These are phyloP conservation scores for Heloderma charlesbogerti DNA, from an alignment of 2,113 vertebrate genomes.

Conservation along the genomic window DNA sequence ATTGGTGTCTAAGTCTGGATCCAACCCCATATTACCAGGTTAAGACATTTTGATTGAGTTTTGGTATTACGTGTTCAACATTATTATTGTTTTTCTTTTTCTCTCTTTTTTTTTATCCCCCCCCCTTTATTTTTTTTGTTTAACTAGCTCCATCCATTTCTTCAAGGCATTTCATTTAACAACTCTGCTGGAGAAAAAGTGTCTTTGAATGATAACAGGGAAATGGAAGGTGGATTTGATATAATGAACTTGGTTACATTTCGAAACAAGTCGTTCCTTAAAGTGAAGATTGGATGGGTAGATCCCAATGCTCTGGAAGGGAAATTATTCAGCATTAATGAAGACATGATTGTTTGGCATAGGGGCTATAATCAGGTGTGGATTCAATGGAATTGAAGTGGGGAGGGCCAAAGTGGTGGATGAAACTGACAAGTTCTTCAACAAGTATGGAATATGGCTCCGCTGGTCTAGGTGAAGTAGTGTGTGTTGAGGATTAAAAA, in stretches of 20 bases:
- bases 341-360: neutral
- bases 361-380: neutral
- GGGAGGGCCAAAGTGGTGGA: too few relatives aligned
- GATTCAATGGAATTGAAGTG: neutral
- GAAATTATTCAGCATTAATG: neutral
- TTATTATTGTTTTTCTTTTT: too few relatives aligned
- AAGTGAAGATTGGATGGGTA: neutral
- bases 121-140: too few relatives aligned
- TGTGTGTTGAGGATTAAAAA: too few relatives aligned
- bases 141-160: neutral
- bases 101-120: too few relatives aligned
- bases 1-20: too few relatives aligned
- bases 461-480: too few relatives aligned
- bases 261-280: neutral
- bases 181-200: slow-evolving; percentile 2
- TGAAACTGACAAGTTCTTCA: too few relatives aligned
- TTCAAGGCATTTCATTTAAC: neutral
- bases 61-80: too few relatives aligned
- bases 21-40: too few relatives aligned
- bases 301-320: neutral
- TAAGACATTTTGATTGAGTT: too few relatives aligned
- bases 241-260: neutral
- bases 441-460: too few relatives aligned
- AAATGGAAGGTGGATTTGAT: slow-evolving; percentile 6
- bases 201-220: neutral